phyloP scores from a whole-genome alignment of 2,888 invertebrate species.

The Linnaemya vulpina region DNA sequence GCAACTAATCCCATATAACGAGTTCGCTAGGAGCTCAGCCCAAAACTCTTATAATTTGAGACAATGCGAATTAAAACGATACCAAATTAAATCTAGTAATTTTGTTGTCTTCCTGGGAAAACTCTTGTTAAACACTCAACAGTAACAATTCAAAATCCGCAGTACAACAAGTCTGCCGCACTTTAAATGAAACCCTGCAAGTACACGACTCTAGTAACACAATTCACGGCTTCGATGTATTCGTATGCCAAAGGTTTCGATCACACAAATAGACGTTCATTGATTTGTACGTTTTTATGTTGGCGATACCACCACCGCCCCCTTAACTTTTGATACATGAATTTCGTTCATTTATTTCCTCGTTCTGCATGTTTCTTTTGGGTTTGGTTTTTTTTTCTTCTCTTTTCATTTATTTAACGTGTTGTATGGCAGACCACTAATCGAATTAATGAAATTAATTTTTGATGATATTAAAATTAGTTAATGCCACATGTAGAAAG shows the following conservation, averaged over 20 bases:
- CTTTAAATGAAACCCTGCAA: slow-evolving; percentile 58
- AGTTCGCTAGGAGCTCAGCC: too few species aligned
- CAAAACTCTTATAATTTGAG: neutral
- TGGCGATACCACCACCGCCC: neutral
- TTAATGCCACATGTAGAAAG: slow-evolving; percentile 75
- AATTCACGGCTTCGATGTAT: slow-evolving; percentile 75
- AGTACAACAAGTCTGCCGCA: neutral
- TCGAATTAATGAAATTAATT: slow-evolving; percentile 82
- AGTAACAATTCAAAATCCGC: slow-evolving; percentile 33
- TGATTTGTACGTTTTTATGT: slow-evolving; percentile 18
- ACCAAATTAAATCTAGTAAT: neutral
- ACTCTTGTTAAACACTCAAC: slow-evolving; percentile 8
- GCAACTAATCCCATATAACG: too few species aligned
- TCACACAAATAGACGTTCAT: slow-evolving; percentile 33
- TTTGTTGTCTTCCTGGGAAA: neutral
- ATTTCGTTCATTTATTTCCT: slow-evolving; percentile 33
- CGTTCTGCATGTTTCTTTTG: neutral
- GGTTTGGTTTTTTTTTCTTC: slow-evolving; percentile 1
- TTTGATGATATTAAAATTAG: slow-evolving; percentile 83
- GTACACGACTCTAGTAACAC: slow-evolving; percentile 63
- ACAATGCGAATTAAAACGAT: neutral
- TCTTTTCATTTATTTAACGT: slow-evolving; percentile 42
- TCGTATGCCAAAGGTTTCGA: slow-evolving; percentile 56
- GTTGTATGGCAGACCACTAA: slow-evolving; percentile 73
- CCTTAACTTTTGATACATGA: slow-evolving; percentile 15